These are phyloP conservation scores for Megastigmus dorsalis DNA, from an alignment of 2,888 invertebrate species.

Conservation along the genomic window DNA sequence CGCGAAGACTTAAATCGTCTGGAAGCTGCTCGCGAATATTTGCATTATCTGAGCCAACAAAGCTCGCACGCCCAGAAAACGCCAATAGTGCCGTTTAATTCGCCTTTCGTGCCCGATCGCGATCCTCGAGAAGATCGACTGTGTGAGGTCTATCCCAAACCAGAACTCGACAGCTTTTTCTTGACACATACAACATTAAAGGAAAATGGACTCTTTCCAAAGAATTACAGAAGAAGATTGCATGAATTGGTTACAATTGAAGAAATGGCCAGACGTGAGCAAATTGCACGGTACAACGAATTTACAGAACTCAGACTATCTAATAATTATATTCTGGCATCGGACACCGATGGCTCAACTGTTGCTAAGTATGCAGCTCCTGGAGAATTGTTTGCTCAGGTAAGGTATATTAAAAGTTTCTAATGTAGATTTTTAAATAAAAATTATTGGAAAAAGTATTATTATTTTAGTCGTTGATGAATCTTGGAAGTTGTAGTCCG, in stretches of 20 bases:
- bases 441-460: too few species aligned
- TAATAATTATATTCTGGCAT: slow-evolving; percentile 81
- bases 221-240: slow-evolving; percentile 84
- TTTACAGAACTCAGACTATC: slow-evolving; percentile 78
- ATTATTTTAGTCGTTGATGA: too few species aligned
- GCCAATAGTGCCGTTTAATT: slow-evolving; percentile 76
- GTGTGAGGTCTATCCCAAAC: slow-evolving; percentile 80
- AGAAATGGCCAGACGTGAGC: slow-evolving; percentile 84
- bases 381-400: slow-evolving; percentile 85
- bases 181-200: slow-evolving; percentile 82
- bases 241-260: slow-evolving; percentile 84
- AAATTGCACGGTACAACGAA: slow-evolving; percentile 82
- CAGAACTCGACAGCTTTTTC: slow-evolving; percentile 80
- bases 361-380: slow-evolving; percentile 85
- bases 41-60: slow-evolving; percentile 79
- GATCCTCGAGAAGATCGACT: slow-evolving; percentile 73
- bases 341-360: slow-evolving; percentile 81
- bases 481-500: too few species aligned
- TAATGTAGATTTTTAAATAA: too few species aligned
- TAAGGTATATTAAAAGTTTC: too few species aligned
- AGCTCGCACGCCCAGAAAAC: slow-evolving; percentile 75
- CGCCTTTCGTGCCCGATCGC: slow-evolving; percentile 77
- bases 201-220: slow-evolving; percentile 79
- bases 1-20: slow-evolving; percentile 80
- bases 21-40: slow-evolving; percentile 80